A percentile compares a stretch with the other conserved stretches of the same genome.
Evolutionary conservation across 2,888 invertebrate species (phyloP).

Genomic region (Oegoconia quadripuncta): DNA sequence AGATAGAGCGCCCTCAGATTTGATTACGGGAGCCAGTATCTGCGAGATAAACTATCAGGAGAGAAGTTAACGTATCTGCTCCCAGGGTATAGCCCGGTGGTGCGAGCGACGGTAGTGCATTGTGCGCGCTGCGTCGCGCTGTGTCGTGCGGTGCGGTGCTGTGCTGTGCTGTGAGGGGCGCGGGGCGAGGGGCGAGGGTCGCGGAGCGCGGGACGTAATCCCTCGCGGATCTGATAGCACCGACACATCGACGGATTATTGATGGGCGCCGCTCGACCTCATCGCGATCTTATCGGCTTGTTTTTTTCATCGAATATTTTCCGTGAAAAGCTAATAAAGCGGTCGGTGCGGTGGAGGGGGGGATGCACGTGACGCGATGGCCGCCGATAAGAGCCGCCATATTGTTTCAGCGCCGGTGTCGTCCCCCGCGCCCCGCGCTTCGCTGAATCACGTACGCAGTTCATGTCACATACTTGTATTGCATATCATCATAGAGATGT

Average conservation of each 20-base stretch:
- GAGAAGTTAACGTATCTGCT: constrained; percentile 22
- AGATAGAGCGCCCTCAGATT: constrained; percentile 68
- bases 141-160: not conserved
- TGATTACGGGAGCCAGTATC: constrained; percentile 66
- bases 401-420: constrained; percentile 53
- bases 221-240: constrained; percentile 13
- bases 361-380: constrained; percentile 21
- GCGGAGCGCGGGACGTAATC: constrained; percentile 11
- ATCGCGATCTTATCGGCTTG: constrained; percentile 68
- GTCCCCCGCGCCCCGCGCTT: constrained; percentile 16
- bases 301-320: constrained; percentile 69
- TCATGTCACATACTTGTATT: too few species aligned
- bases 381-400: constrained; percentile 45
- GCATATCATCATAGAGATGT: too few species aligned
- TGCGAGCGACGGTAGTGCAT: not conserved
- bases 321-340: constrained; percentile 66
- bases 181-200: constrained; percentile 7
- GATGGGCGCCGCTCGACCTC: constrained; percentile 67
- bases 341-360: constrained; percentile 10
- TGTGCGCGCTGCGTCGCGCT: constrained; percentile 1
- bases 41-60: constrained; percentile 23
- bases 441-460: too few species aligned
- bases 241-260: constrained; percentile 53
- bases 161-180: constrained; percentile 8
- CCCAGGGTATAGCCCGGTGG: constrained; percentile 7